Evolutionary conservation across 92 coral and sea anemone species (phyloP).

Genomic region (Phenganax stokvisi): DNA sequence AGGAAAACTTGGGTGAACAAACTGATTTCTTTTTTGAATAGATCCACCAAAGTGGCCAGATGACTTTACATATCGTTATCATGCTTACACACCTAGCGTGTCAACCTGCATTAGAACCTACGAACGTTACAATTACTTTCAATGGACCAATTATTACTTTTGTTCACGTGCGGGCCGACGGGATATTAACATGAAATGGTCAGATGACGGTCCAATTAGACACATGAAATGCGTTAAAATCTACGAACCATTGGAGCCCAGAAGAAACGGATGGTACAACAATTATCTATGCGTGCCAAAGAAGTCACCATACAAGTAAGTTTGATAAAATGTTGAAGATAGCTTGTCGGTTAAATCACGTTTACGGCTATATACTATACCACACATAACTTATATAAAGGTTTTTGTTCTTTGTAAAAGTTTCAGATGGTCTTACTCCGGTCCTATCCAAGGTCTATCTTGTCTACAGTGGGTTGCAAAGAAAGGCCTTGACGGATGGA

Average conservation of each 20-base stretch:
- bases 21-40: background rate
- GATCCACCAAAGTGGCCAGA: conserved; percentile 61
- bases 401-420: conserved; percentile 30
- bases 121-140: conserved; percentile 56
- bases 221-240: conserved; percentile 58
- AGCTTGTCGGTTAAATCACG: no score
- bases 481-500: conserved; percentile 56
- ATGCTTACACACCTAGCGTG: conserved; percentile 23
- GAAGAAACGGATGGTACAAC: conserved; percentile 55
- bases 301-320: conserved; percentile 50
- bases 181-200: conserved; percentile 58
- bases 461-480: conserved; percentile 63
- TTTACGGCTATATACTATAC: background rate
- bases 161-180: conserved; percentile 61
- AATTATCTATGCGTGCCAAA: conserved; percentile 63
- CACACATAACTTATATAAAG: background rate
- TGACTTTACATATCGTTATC: conserved; percentile 55
- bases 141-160: conserved; percentile 59
- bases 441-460: conserved; percentile 50
- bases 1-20: background rate
- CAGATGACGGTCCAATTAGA: conserved; percentile 49
- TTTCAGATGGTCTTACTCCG: conserved; percentile 63
- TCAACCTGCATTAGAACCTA: conserved; percentile 61
- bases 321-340: background rate
- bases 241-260: conserved; percentile 52